Base-by-base conservation (phyloP, 2,888 invertebrate genomes). In the Stramonita haemastoma region DNA sequence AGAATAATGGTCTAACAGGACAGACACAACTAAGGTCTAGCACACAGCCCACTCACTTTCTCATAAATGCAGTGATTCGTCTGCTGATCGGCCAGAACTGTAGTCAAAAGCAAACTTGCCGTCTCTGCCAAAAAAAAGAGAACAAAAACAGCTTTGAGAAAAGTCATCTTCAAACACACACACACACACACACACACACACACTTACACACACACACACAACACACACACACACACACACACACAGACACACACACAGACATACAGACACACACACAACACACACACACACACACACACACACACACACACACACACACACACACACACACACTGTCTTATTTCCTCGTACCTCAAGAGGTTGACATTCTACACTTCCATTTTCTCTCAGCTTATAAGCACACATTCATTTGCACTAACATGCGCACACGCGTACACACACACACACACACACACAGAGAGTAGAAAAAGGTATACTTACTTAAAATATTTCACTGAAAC, bases 11-110 rank as follows among this genome's bases (percentile, higher is more conserved):
- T 46, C 46, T 46, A 8, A 46, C 46, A 46, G 46, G 8, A 46
- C 46, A 46, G 46, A 46, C 46, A 46, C 46, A 46, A 46, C 46
- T 46, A 8, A 46, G 46, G 46, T 8, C 46, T 5, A 46, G 46
- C 46, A 46, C 46, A 46, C 46, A 46, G 46, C 73, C 57, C 32
- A 93, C 95, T 95, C 92, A 96, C 96, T 98, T 97, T 95, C 97
- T 97, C 97, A 98, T 98, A 95, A 98, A 98, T 87, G 97, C 97
- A n/a, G 98, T 96, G 93, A 98, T 97, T 97, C 97, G 0, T 97
- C 97, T 73, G 97, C 97, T 88, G 98, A 97, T 70, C 98, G 96
- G 6, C 97, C 97, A 0, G 97, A 97, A 0, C 97, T 97, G 0
- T 98, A 97, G 95, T 98, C 98, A 96, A 97, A 98, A 92, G 97